Base-by-base conservation (phyloP, 2,797 vertebrate genomes). In the Semaprochilodus insignis region DNA sequence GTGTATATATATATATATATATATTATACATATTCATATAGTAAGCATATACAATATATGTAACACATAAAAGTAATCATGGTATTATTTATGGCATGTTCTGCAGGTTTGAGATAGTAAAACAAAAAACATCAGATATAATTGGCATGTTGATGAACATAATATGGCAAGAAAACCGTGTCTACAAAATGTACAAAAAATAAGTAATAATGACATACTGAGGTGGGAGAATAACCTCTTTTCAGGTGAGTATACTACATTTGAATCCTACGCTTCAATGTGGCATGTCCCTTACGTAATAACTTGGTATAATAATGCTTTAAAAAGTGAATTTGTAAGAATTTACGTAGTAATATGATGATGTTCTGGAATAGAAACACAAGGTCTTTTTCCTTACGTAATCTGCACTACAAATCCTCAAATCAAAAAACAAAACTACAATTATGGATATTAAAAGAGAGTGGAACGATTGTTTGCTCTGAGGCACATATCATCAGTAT, bases 371-470 rank as follows among this genome's bases (percentile, higher is more conserved):
- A 19, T 11, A 17, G 27, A 66, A 4, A 62, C 60, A 62, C 57
- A 15, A 17, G 19, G 44, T 16, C 21, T 51, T 17, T 67, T 15
- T 34, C 44, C 44, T 25, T 59, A 15, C 36, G 71, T 70, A 59
- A 40, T 44, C 36, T 71, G 36, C 16, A 40, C 48, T n/a, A 72
- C 27, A 80, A 60, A 67, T 65, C 59, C 23, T 25, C 59, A 4
- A 69, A 14, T 19, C 51, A 55, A 55, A 71, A 57, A 60, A n/a
- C 17, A 27, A 66, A 80, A 52, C 0, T n/a, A 79, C 25, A 63
- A 63, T 63, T 27, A 27, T 27, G 25, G 23, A 63, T 63, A 63
- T 63, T 66, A 66, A 36, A 66, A 17, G 14, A 66, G 27, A 65
- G 63, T 66, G 31, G 23, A 71, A 57, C 21, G 36, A 36, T 52